Evolutionary conservation across 2,113 vertebrate species (phyloP).

Genomic region (Chaetodon auriga): DNA sequence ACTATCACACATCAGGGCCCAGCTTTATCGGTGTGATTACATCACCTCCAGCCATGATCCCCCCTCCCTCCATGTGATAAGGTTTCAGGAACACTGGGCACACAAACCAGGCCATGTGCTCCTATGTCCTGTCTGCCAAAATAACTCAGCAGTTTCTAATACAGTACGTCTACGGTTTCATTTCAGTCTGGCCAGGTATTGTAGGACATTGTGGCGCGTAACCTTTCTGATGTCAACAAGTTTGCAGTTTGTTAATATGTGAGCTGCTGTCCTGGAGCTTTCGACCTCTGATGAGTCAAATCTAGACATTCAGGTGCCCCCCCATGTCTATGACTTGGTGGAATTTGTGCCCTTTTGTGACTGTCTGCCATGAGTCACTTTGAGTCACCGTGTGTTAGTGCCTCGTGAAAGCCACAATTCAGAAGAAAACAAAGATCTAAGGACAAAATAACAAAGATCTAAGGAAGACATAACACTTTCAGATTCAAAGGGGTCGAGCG

Average conservation of each 20-base stretch:
- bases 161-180: conserved; percentile 73
- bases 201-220: conserved; percentile 41
- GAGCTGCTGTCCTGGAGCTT: conserved; percentile 14
- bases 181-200: conserved; percentile 69
- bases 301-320: conserved; percentile 14
- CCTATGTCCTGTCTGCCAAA: conserved; percentile 78
- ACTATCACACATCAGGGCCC: conserved; percentile 60
- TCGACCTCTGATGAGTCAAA: conserved; percentile 40
- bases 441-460: conserved; percentile 32
- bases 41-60: conserved; percentile 77
- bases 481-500: conserved; percentile 16
- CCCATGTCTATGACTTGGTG: conserved; percentile 6
- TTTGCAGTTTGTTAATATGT: conserved; percentile 32
- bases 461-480: conserved; percentile 8
- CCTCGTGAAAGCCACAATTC: conserved; percentile 26
- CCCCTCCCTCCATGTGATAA: conserved; percentile 73
- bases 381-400: conserved; percentile 49
- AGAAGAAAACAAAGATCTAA: conserved; percentile 34
- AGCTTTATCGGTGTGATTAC: conserved; percentile 83
- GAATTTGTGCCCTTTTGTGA: conserved; percentile 39
- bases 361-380: conserved; percentile 50
- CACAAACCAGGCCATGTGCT: conserved; percentile 80
- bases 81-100: conserved; percentile 79
- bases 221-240: conserved; percentile 68
- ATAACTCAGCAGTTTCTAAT: conserved; percentile 83